Evolutionary conservation across 2,797 vertebrate species (phyloP).

Genomic region (Megalops cyprinoides): DNA sequence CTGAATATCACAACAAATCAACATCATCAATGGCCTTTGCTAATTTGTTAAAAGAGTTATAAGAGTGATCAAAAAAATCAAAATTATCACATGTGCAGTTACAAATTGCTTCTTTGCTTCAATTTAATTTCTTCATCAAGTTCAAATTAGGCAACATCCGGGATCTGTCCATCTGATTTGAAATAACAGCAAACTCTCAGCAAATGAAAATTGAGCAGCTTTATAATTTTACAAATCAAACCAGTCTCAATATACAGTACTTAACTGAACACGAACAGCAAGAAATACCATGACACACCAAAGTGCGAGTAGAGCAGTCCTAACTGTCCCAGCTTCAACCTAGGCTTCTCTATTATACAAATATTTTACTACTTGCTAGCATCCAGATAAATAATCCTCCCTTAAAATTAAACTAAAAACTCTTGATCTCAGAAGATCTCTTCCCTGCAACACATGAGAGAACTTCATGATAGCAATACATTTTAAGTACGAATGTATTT

Average conservation of each 20-base stretch:
- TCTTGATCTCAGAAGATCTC: conserved; percentile 37
- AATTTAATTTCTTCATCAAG: too few species aligned
- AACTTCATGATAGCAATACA: background rate
- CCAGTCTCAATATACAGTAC: background rate
- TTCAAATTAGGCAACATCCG: too few species aligned
- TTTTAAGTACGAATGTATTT: conserved; percentile 31
- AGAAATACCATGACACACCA: background rate
- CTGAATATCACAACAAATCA: too few species aligned
- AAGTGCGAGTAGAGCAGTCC: background rate
- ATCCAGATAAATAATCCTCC: background rate
- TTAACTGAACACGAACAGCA: background rate
- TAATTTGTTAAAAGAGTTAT: background rate
- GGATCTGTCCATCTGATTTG: background rate
- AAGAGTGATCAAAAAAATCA: too few species aligned
- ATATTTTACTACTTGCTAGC: background rate
- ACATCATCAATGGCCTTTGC: background rate
- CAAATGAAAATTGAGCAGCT: background rate
- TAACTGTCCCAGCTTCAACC: background rate
- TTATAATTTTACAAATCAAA: background rate
- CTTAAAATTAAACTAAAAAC: background rate
- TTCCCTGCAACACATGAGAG: conserved; percentile 26
- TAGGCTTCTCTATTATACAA: background rate
- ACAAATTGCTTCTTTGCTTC: background rate
- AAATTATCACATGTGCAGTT: too few species aligned
- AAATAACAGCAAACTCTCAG: background rate